A percentile compares a stretch with the other conserved stretches of the same genome.
phyloP scores from a whole-genome alignment of 1,140 invertebrate genomes.

The Drosophila virilis region DNA sequence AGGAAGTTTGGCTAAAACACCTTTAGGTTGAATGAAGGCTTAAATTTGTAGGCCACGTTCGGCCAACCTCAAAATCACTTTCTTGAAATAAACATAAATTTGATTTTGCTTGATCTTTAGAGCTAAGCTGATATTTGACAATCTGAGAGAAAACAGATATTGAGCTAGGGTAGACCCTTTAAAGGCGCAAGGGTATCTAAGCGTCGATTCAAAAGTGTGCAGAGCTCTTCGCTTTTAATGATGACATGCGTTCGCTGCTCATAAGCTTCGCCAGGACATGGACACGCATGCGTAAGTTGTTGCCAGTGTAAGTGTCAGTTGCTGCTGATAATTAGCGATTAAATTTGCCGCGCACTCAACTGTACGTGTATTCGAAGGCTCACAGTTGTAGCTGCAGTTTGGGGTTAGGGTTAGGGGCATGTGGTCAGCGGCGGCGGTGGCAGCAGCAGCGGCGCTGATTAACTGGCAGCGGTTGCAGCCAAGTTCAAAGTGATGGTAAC shows the following conservation, averaged over 20 bases:
- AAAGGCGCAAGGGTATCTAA: constrained; percentile 1
- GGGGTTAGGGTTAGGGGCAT: constrained; percentile 47
- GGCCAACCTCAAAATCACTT: no score
- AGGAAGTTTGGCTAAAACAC: no score
- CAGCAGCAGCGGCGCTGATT: constrained; percentile 69
- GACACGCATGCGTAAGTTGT: constrained; percentile 79
- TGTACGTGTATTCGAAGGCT: constrained; percentile 44
- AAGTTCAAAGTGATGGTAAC: constrained; percentile 56
- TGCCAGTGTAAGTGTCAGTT: constrained; percentile 78
- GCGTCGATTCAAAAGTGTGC: not conserved
- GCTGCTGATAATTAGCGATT: constrained; percentile 79
- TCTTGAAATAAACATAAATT: no score
- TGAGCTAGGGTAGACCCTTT: no score
- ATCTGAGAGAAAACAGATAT: no score
- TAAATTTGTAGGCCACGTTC: no score
- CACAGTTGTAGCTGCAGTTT: constrained; percentile 13
- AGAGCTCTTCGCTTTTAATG: constrained; percentile 37
- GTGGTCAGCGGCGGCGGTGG: constrained; percentile 44
- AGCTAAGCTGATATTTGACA: no score
- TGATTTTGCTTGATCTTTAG: no score
- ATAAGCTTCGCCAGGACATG: constrained; percentile 63
- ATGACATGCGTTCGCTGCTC: constrained; percentile 65
- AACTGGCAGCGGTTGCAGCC: constrained; percentile 68
- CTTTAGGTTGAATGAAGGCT: no score
- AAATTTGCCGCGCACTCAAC: constrained; percentile 55